Base-by-base conservation (phyloP, 2,888 invertebrate genomes). In the Heliconius hortense region DNA sequence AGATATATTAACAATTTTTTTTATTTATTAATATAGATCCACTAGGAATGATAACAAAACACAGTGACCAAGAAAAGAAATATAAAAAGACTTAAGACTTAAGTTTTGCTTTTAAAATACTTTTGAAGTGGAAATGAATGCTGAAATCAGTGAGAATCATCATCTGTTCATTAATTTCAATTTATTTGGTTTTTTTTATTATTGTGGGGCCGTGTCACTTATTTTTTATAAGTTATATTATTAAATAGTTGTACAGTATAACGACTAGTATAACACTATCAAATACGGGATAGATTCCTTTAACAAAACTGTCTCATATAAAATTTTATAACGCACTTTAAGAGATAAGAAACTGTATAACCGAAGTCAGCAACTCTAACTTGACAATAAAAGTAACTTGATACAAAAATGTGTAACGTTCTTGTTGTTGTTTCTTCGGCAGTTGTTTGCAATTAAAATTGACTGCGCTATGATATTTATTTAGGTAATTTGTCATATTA, bases 281-380 rank as follows among this genome's bases (percentile, higher is more conserved):
- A 88, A 53, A 53, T 53, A 53, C n/a, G 10, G n/a, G 10, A 56
- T 90, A 89, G 88, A 91, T 87, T 86, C 88, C 87, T 87, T 82
- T 88, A 10, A 88, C 79, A 77, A 91, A 91, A 66, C 13, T 24
- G 7, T 39, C 74, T 91, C 90, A 71, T 79, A 74, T 8, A 91
- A 86, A 48, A 91, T 91, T 79, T 88, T 90, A 78, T 85, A 85
- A 81, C 90, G 90, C 11, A 85, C 90, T 2, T 90, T 91, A 56
- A 4, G 35, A 64, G n/a, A 84, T 78, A 79, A 84, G 90, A 81
- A 85, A 90, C 28, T 81, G 73, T 81, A 90, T 85, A 78, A 88
- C 86, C 3, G 89, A 88, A 79, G 90, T 83, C 56, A 86, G 85
- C 70, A 82, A 83, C 0, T 79, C 15, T 90, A 91, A 66, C 81